Conservation (phyloP, 2,113 vertebrate species). For the Daubentonia madagascariensis region DNA sequence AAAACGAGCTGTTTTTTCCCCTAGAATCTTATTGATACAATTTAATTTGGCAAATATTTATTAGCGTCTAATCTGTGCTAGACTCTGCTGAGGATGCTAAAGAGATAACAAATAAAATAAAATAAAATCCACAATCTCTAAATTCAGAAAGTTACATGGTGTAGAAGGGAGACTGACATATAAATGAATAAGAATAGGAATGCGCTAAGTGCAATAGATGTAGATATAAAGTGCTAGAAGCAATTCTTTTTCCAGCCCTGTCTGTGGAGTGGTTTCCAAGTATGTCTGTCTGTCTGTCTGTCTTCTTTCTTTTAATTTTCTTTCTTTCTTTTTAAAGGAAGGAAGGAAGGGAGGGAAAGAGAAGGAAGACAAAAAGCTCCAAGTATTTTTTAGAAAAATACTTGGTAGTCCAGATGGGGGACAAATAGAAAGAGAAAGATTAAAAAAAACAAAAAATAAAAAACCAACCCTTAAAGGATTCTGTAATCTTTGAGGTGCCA, state of each 20-base stretch:
- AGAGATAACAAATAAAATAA: neutral
- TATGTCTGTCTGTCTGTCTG: neutral
- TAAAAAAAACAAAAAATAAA: too few species aligned
- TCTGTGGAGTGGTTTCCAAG: conserved; percentile 27
- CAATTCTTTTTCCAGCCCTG: conserved; percentile 12
- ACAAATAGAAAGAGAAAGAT: neutral
- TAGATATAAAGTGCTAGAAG: neutral
- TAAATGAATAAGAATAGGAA: neutral
- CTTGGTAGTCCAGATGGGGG: conserved; percentile 18
- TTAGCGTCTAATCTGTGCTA: neutral
- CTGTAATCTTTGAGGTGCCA: conserved; percentile 26
- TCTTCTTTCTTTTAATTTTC: too few species aligned
- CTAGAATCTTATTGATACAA: neutral
- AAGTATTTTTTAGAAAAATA: conserved; percentile 44
- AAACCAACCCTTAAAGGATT: neutral
- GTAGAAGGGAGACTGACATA: neutral
- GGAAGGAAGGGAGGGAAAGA: too few species aligned
- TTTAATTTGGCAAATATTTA: conserved; percentile 42
- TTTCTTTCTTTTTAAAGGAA: too few species aligned
- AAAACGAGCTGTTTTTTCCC: neutral
- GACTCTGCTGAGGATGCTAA: conserved; percentile 5
- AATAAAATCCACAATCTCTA: conserved; percentile 1
- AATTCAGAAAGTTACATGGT: neutral
- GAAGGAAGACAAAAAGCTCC: too few species aligned
- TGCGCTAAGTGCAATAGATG: neutral